Percentiles rank a stretch among this genome's conserved stretches.
phyloP scores from a whole-genome alignment of 2,888 invertebrate species.

The Congeria kusceri region DNA sequence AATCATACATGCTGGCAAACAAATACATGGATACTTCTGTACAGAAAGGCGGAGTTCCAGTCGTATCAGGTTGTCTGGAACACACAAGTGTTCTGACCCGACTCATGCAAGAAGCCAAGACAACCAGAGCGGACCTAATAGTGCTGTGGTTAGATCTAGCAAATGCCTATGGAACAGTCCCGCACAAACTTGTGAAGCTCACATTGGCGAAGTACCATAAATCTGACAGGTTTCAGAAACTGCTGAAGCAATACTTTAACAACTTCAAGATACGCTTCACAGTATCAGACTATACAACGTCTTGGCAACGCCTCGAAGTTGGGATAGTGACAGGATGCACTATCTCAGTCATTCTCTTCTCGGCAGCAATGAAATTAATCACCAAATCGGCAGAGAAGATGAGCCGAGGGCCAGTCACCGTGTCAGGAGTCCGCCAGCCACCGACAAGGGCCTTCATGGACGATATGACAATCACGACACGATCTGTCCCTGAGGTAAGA shows the following conservation, averaged over 20 bases:
- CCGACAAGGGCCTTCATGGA: slow-evolving; percentile 39
- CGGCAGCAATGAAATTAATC: slow-evolving; percentile 36
- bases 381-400: slow-evolving; percentile 36
- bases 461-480: slow-evolving; percentile 15
- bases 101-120: slow-evolving; percentile 34
- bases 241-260: slow-evolving; percentile 36
- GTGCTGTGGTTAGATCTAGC: slow-evolving; percentile 41
- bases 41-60: slow-evolving; percentile 48
- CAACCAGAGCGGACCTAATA: slow-evolving; percentile 24
- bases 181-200: slow-evolving; percentile 40
- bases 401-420: slow-evolving; percentile 16
- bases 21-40: slow-evolving; percentile 41
- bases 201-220: slow-evolving; percentile 34
- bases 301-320: slow-evolving; percentile 49
- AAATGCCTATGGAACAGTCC: slow-evolving; percentile 39
- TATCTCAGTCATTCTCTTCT: slow-evolving; percentile 44
- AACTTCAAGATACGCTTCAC: slow-evolving; percentile 38
- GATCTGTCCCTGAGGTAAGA: slow-evolving; percentile 15
- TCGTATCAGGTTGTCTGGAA: slow-evolving; percentile 41
- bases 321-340: slow-evolving; percentile 54
- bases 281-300: slow-evolving; percentile 36
- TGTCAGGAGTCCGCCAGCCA: slow-evolving; percentile 11
- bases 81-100: slow-evolving; percentile 44
- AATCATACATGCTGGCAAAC: slow-evolving; percentile 30
- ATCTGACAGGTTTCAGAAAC: slow-evolving; percentile 18